Evolutionary conservation across 2,888 invertebrate genomes (phyloP), one percentile per base, ranked within the genome.

Genomic region (Acholoe squamosa): DNA sequence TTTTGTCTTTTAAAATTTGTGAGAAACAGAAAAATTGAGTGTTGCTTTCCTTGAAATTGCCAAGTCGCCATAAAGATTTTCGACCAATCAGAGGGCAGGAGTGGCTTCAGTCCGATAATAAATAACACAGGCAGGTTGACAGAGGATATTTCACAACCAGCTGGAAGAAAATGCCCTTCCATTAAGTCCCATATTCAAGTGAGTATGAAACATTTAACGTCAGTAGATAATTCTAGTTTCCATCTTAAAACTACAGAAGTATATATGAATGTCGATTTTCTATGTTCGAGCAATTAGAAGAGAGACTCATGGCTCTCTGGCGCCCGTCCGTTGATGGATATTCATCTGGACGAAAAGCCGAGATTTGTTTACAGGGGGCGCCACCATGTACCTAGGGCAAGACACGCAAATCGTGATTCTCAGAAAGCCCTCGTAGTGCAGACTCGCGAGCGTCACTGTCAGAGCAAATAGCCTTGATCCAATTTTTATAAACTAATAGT

Each of bases 51-150:
- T 7, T 43, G 61, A 61, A n/a, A 12, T 61, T 61, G 3, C 61
- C 61, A 61, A 61, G 61, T n/a, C 19, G n/a, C 61, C 61, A n/a
- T 61, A n/a, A 71, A 71, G 12, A 84, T 84, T 77, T 10, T 84
- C 43, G 43, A 84, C 84, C 84, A 84, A 84, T 84, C 84, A 84
- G 84, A 84, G 0, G 3, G 22, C 14, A 51, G 51, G n/a, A n/a
- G 10, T n/a, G 12, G 22, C 84, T 0, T 84, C 84, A 84, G 84
- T 43, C 84, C 84, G 43, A 51, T 34, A 51, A 84, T 71, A 84
- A 34, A 84, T 84, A 84, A 84, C 84, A 84, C 84, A 33, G 71
- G 16, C 33, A 84, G 84, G 84, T 84, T 43, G 84, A 51, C 22
- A 31, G 19, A 22, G 10, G 43, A 84, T 84, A n/a, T 84, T 34